Conservation (phyloP, 2,797 vertebrate genomes). For the Sitta carolinensis region DNA sequence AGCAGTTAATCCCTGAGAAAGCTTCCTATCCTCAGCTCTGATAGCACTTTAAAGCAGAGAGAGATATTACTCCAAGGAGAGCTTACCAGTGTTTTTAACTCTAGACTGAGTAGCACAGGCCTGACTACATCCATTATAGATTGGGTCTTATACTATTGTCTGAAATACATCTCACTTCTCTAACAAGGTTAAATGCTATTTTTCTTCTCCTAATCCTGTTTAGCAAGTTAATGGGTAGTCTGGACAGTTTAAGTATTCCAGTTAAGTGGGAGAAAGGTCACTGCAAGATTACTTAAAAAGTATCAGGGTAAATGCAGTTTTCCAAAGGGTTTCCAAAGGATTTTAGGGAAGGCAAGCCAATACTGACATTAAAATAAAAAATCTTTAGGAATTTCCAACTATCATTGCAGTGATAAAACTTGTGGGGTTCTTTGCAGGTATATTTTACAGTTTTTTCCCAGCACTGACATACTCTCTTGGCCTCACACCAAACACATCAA, state of each 20-base stretch:
- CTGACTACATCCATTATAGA: not conserved
- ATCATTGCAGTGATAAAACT: not conserved
- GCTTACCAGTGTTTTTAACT: not conserved
- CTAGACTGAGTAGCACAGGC: not conserved
- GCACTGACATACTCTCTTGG: not conserved
- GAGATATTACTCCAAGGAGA: not conserved
- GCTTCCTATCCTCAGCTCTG: not conserved
- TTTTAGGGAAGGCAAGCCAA: not conserved
- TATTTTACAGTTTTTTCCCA: not conserved
- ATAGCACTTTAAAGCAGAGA: not conserved
- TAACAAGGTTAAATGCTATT: slow-evolving; percentile 41
- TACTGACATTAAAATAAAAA: not conserved
- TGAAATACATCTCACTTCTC: not conserved
- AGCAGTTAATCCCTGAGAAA: not conserved
- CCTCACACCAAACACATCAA: fast-evolving
- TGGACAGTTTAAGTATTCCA: slow-evolving; percentile 14
- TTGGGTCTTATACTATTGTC: not conserved
- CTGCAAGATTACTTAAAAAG: not conserved
- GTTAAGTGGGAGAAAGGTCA: slow-evolving; percentile 42
- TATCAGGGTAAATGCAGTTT: not conserved
- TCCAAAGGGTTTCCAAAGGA: not conserved
- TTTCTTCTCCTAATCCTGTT: slow-evolving; percentile 50
- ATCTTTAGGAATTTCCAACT: not conserved
- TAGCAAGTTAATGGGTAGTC: not conserved
- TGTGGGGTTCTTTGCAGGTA: not conserved